These are phyloP conservation scores for Epinephelus cyanopodus DNA, from an alignment of 2,113 vertebrate genomes.

Conservation along the genomic window DNA sequence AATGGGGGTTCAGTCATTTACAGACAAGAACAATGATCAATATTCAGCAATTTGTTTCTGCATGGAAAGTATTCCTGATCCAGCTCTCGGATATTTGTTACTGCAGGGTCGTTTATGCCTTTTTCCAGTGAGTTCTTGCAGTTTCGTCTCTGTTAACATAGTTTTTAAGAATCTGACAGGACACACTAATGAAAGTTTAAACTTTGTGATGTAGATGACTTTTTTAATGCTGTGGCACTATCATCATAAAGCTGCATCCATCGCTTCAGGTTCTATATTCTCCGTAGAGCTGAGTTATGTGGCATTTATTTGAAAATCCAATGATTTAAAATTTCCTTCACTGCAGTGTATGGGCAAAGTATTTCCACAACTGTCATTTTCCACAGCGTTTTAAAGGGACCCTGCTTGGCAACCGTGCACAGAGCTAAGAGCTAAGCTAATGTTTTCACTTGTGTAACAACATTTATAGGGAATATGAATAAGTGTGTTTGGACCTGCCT, in stretches of 20 bases:
- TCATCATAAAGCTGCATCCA: conserved; percentile 48
- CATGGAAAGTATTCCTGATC: not conserved
- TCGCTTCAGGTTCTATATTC: conserved; percentile 41
- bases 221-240: conserved; percentile 17
- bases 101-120: not conserved
- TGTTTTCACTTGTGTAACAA: conserved; percentile 48
- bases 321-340: conserved; percentile 71
- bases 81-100: not conserved
- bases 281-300: conserved; percentile 66
- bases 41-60: not conserved
- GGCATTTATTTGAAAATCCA: conserved; percentile 77
- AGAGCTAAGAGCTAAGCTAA: conserved; percentile 46
- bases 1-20: conserved; percentile 8
- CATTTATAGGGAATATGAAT: conserved; percentile 46
- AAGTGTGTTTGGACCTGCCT: conserved; percentile 20
- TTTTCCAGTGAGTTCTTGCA: not conserved
- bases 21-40: conserved; percentile 7
- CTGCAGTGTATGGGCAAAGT: conserved; percentile 47
- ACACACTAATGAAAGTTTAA: not conserved
- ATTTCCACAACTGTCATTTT: conserved; percentile 68
- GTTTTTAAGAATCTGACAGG: not conserved
- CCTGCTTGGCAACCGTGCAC: conserved; percentile 25
- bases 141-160: not conserved
- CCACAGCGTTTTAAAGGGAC: conserved; percentile 40
- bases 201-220: conserved; percentile 39